phyloP scores from a whole-genome alignment of 2,797 vertebrate species.

The Galaxias olidus region DNA sequence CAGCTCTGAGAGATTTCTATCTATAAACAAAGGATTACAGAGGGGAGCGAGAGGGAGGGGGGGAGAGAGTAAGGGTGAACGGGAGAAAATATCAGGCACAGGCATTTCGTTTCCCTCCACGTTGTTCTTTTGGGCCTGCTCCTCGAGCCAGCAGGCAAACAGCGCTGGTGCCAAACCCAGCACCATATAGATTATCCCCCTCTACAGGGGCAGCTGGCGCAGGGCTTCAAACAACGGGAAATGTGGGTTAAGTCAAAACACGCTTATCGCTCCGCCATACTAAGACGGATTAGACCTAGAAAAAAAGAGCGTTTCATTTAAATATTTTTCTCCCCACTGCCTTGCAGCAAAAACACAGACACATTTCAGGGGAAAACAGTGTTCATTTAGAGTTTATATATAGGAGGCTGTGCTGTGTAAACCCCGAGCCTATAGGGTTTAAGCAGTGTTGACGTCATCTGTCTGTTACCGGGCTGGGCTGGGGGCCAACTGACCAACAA shows the following conservation, averaged over 20 bases:
- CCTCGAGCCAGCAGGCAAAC: conserved; percentile 45
- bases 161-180: conserved; percentile 54
- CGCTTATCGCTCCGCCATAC: conserved; percentile 58
- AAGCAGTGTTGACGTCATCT: conserved; percentile 41
- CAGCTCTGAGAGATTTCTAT: conserved; percentile 45
- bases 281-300: conserved; percentile 68
- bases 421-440: conserved; percentile 1
- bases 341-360: conserved; percentile 26
- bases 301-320: conserved; percentile 31
- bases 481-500: conserved; percentile 9
- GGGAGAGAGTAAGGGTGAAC: neutral
- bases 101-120: conserved; percentile 47
- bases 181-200: conserved; percentile 60
- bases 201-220: conserved; percentile 65
- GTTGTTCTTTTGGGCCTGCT: conserved; percentile 48
- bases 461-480: conserved; percentile 19
- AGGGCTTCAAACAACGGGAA: conserved; percentile 65
- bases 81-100: neutral
- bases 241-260: conserved; percentile 68
- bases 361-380: conserved; percentile 20
- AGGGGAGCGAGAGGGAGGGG: neutral
- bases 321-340: neutral
- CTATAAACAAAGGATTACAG: conserved; percentile 15
- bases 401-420: neutral
- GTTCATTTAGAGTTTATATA: conserved; percentile 34